A percentile compares a stretch with the other conserved stretches of the same genome.
phyloP scores from a whole-genome alignment of 1,140 invertebrate species.

The Ceratoteleas bidentatus region DNA sequence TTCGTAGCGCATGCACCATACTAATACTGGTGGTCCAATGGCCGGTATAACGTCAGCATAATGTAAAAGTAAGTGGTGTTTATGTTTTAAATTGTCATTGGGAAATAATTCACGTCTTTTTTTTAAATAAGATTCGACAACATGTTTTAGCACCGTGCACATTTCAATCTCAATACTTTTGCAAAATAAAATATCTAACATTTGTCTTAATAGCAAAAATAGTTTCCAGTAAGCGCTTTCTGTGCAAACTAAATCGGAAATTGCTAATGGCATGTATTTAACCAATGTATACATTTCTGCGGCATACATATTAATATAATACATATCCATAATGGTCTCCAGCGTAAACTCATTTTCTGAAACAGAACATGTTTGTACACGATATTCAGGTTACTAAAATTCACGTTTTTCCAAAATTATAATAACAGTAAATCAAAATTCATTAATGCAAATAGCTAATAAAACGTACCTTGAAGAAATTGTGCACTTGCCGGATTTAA shows the following conservation, averaged over 20 bases:
- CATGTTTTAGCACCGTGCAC: background rate
- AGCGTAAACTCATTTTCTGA: too few relatives aligned
- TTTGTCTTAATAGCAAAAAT: background rate
- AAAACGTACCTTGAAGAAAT: too few relatives aligned
- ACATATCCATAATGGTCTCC: too few relatives aligned
- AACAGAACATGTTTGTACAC: too few relatives aligned
- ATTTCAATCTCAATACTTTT: constrained; percentile 1
- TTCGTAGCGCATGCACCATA: constrained; percentile 7
- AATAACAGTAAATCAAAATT: too few relatives aligned
- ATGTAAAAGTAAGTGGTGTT: constrained; percentile 1
- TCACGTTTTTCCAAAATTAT: too few relatives aligned
- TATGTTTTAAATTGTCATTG: constrained; percentile 1
- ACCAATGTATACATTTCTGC: too few relatives aligned
- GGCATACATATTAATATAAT: too few relatives aligned
- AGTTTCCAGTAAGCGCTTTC: constrained; percentile 8
- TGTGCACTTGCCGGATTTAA: too few relatives aligned
- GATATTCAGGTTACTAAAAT: too few relatives aligned
- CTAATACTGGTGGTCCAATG: background rate
- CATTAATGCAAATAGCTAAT: too few relatives aligned
- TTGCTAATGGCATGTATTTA: constrained; percentile 1
- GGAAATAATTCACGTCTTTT: background rate
- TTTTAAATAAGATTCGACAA: background rate
- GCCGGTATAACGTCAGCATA: background rate
- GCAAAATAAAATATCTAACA: constrained; percentile 2
- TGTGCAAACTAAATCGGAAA: constrained; percentile 2